Evolutionary conservation across 2,888 invertebrate species (phyloP).

Genomic region (Polymixis lichenea): DNA sequence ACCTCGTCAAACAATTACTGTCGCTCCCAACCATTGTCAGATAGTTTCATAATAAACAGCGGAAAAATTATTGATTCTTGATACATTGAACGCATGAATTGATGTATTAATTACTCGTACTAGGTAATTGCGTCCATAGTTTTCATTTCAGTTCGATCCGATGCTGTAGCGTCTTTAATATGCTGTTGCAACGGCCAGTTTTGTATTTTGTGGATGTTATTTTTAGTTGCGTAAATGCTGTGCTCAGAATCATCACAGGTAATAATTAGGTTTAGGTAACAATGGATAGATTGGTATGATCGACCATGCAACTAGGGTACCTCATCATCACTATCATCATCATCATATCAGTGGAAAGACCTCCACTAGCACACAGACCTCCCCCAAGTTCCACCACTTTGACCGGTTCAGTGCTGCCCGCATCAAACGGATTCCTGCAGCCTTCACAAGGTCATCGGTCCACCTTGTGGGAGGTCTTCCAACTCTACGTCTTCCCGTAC

Average conservation of each 20-base stretch:
- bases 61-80: constrained; percentile 54
- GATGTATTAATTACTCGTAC: constrained; percentile 26
- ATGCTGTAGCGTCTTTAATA: background rate
- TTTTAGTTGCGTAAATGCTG: constrained; percentile 4
- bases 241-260: constrained; percentile 10
- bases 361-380: no score
- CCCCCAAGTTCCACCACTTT: no score
- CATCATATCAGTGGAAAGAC: no score
- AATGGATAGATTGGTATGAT: background rate
- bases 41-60: constrained; percentile 34
- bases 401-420: no score
- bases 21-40: constrained; percentile 63
- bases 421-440: no score
- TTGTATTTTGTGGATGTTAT: background rate
- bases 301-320: background rate
- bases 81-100: constrained; percentile 37
- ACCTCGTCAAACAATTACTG: constrained; percentile 58
- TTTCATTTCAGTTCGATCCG: constrained; percentile 12
- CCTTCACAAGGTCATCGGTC: no score
- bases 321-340: no score
- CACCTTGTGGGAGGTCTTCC: no score
- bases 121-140: constrained; percentile 4
- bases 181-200: background rate
- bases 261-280: constrained; percentile 2
- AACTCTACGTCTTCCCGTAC: no score